Percentiles rank a stretch among this genome's conserved stretches.
Evolutionary conservation across 1,140 invertebrate genomes (phyloP).

Genomic region (Hyles euphorbiae): DNA sequence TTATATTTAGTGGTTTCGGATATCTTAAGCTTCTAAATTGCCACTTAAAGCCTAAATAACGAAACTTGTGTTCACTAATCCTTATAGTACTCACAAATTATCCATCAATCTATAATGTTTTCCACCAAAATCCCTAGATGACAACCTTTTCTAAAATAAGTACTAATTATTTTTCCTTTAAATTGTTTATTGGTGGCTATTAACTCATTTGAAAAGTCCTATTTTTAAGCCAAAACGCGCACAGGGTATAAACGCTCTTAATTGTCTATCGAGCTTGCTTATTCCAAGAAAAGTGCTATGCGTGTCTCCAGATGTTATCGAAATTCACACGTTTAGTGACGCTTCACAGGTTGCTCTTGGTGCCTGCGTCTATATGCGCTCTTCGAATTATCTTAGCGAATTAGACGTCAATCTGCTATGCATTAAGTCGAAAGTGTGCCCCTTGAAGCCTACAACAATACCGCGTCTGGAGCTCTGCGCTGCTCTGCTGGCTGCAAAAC

Average conservation of each 20-base stretch:
- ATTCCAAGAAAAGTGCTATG: constrained; percentile 17
- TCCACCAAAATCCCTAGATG: too few species aligned
- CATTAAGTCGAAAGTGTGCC: constrained; percentile 20
- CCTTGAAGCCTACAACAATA: constrained; percentile 14
- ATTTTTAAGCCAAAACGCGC: too few species aligned
- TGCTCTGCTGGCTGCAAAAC: not conserved
- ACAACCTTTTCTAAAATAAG: too few species aligned
- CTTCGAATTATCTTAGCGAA: constrained; percentile 6
- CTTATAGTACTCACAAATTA: too few species aligned
- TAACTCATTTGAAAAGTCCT: too few species aligned
- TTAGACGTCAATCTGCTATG: constrained; percentile 13
- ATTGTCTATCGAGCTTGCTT: constrained; percentile 14
- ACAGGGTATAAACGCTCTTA: constrained; percentile 12
- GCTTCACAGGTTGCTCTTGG: constrained; percentile 24
- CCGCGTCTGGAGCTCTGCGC: constrained; percentile 10
- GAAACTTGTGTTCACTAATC: too few species aligned
- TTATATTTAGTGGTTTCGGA: too few species aligned
- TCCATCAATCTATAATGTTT: too few species aligned
- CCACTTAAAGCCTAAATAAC: too few species aligned
- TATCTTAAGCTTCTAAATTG: too few species aligned
- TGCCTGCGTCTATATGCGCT: constrained; percentile 20
- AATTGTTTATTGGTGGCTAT: too few species aligned
- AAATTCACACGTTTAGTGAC: constrained; percentile 24
- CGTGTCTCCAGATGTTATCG: not conserved
- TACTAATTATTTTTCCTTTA: too few species aligned